Evolutionary conservation across 2,797 vertebrate genomes (phyloP).

Genomic region (Gorsachius magnificus): DNA sequence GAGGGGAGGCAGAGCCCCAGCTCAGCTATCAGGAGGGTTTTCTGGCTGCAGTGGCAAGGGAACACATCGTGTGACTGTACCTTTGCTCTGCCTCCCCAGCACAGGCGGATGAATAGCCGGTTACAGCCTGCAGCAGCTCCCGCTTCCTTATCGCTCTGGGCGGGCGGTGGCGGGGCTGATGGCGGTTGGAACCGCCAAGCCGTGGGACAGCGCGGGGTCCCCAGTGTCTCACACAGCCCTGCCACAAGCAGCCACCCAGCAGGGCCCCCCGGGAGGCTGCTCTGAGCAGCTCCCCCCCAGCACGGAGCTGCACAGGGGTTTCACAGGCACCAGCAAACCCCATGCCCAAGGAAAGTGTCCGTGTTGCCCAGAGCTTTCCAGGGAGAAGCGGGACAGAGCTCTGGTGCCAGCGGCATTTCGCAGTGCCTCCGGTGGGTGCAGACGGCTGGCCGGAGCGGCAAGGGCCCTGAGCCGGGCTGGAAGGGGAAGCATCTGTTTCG

Average conservation of each 20-base stretch:
- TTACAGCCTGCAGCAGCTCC: background rate
- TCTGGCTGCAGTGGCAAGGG: rapidly evolving
- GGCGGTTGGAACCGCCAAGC: rapidly evolving
- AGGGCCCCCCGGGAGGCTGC: background rate
- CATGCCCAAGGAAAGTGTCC: background rate
- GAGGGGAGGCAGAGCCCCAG: background rate
- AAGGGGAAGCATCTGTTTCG: conserved; percentile 5
- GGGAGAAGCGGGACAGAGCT: background rate
- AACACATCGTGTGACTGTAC: rapidly evolving
- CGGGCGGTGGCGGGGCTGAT: background rate
- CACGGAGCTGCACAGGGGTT: background rate
- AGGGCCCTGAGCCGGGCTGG: background rate
- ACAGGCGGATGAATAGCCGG: background rate
- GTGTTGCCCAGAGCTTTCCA: background rate
- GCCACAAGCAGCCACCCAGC: background rate
- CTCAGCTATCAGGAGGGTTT: background rate
- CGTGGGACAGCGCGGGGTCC: rapidly evolving
- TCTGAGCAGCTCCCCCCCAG: background rate
- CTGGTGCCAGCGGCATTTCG: rapidly evolving
- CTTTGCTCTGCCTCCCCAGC: background rate
- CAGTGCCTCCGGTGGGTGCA: background rate
- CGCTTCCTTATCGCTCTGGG: background rate
- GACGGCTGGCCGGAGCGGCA: background rate
- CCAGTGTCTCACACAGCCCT: background rate
- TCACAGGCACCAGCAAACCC: background rate